phyloP scores from a whole-genome alignment of 2,797 vertebrate species.

The Carduelis carduelis region DNA sequence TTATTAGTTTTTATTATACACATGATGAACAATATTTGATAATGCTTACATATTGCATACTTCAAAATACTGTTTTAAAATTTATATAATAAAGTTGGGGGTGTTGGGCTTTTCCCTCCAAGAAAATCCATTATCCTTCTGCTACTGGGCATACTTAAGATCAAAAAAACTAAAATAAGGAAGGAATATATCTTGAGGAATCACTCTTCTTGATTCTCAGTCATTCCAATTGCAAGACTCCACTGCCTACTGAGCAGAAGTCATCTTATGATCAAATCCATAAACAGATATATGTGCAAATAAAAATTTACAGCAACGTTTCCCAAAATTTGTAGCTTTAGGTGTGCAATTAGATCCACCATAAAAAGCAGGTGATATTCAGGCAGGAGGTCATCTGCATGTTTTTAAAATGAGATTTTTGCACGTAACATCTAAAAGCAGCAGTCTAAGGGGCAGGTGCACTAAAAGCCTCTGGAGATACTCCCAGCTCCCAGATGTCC shows the following conservation, averaged over 20 bases:
- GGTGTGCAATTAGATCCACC: background rate
- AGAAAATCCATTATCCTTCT: background rate
- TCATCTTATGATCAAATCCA: background rate
- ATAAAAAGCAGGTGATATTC: background rate
- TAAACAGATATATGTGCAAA: background rate
- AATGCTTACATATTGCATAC: background rate
- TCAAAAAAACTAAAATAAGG: background rate
- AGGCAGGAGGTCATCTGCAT: background rate
- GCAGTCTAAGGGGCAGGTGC: background rate
- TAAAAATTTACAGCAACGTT: background rate
- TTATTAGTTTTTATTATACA: rapidly evolving
- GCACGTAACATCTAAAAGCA: background rate
- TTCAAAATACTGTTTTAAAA: background rate
- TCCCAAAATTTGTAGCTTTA: background rate
- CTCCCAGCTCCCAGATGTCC: background rate
- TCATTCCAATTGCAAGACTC: background rate
- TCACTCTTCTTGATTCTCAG: background rate
- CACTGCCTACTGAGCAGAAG: background rate
- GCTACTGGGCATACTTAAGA: background rate
- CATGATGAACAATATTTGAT: background rate
- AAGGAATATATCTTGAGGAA: background rate
- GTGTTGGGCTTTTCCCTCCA: rapidly evolving
- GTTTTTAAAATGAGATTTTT: background rate
- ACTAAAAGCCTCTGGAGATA: background rate
- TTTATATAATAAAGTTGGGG: background rate